Percentiles rank a stretch among this genome's conserved stretches.
Evolutionary conservation across 37 sponge, comb jelly and placozoan species (phyloP).

Genomic region (Trichoplax adhaerens): DNA sequence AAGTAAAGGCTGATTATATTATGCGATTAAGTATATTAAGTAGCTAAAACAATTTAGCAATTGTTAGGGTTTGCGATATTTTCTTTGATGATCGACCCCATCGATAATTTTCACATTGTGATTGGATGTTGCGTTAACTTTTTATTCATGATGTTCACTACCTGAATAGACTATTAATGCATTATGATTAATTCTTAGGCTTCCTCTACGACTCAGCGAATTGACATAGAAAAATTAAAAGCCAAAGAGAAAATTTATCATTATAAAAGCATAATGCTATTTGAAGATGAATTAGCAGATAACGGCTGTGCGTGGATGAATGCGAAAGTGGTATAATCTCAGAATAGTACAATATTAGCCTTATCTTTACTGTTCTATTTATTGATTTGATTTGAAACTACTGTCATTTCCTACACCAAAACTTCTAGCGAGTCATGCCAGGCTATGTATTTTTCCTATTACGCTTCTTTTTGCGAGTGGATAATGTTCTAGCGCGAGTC

Average conservation of each 20-base stretch:
- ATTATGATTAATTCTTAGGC: no score
- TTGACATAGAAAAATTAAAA: constrained; percentile 57
- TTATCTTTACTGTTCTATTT: neutral
- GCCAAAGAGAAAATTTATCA: constrained; percentile 57
- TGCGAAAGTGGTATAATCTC: constrained; percentile 54
- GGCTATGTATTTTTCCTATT: constrained; percentile 64
- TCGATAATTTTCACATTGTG: constrained; percentile 3
- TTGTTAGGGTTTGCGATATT: neutral
- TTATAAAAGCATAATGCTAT: constrained; percentile 63
- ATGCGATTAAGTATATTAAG: neutral
- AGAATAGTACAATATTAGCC: neutral
- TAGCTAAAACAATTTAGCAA: neutral
- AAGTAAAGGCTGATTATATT: constrained; percentile 2
- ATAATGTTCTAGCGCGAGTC: constrained; percentile 61
- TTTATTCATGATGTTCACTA: no score
- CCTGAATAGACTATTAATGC: no score
- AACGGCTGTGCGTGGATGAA: constrained; percentile 61
- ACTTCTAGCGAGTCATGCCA: constrained; percentile 66
- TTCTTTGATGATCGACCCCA: constrained; percentile 23
- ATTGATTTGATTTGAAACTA: neutral
- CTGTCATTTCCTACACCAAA: neutral
- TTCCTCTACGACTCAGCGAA: constrained; percentile 7
- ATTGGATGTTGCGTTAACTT: no score
- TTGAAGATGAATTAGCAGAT: constrained; percentile 92
- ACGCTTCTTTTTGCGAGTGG: constrained; percentile 78